Conservation (phyloP, 2,888 invertebrate species). For the Drosophila sordidula region DNA sequence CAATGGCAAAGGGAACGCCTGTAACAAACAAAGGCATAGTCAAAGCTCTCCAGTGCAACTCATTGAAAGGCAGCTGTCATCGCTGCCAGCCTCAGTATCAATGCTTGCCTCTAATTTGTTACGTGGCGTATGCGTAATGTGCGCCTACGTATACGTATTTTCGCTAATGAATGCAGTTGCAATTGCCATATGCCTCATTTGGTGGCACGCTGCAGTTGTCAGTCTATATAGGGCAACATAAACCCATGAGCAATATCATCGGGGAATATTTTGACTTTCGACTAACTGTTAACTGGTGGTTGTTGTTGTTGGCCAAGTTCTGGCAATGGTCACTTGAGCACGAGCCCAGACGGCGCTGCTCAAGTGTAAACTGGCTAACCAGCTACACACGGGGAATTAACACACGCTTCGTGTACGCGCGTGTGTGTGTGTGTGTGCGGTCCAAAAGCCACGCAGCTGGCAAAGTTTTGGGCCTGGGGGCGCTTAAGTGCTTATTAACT, state of each 20-base stretch:
- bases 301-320: too few species aligned
- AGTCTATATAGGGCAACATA: conserved; percentile 6
- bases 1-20: conserved; percentile 21
- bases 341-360: conserved; percentile 16
- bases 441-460: conserved; percentile 30
- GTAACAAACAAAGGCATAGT: conserved; percentile 4
- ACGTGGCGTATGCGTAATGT: conserved; percentile 28
- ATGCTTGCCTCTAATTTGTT: conserved; percentile 37
- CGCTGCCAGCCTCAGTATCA: neutral
- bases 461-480: conserved; percentile 35
- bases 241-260: conserved; percentile 22
- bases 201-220: neutral
- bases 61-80: conserved; percentile 21
- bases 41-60: neutral
- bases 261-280: conserved; percentile 24
- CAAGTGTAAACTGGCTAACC: conserved; percentile 43
- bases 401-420: conserved; percentile 16
- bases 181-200: conserved; percentile 1
- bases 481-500: conserved; percentile 79
- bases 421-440: neutral
- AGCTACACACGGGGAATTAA: conserved; percentile 26
- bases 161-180: conserved; percentile 35
- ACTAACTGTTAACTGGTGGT: neutral
- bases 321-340: conserved; percentile 43
- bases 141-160: conserved; percentile 32